Base-by-base conservation (phyloP, 2,113 vertebrate species). In the Sinocyclocheilus anophthalmus region DNA sequence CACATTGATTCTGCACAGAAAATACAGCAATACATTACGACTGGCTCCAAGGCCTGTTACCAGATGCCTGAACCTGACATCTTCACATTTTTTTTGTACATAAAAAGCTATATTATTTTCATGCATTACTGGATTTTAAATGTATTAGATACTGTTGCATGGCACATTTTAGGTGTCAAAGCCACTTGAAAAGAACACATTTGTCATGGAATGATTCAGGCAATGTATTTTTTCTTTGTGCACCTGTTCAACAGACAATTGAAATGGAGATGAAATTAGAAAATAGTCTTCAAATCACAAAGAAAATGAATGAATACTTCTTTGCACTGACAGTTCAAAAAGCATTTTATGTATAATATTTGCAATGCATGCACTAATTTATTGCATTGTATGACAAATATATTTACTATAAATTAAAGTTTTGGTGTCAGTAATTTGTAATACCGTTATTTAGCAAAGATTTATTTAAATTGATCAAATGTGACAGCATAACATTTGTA, bases 1-100 rank as follows among this genome's bases (percentile, higher is more conserved):
- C 67, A 12, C 76, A 75, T 75, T 55, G 76, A 87, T 75, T 86
- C 63, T n/a, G 55, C 45, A 63, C 22, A 42, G 45, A 50, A 86
- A 63, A 67, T 78, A 73, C 37, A 81, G 76, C 37, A 69, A 76
- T 86, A 59, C 55, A 53, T 79, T 75, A 76, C n/a, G 80, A 45
- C 50, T 33, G 50, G 73, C 65, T 81, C 11, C 80, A 61, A 67
- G 61, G 81, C 33, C n/a, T 69, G 14, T 37, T 55, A 57, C n/a
- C 59, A 77, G 22, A 22, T 14, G 39, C 33, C 20, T 73, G 16
- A 53, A 30, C 18, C 9, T 48, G n/a, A 50, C 42, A 48, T 50
- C 5, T 82, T n/a, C 2, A 26, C n/a, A 53, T 9, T 42, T 18
- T 78, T 33, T 79, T 0, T 30, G 1, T 33, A 12, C 45, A 61